phyloP scores from a whole-genome alignment of 1,140 invertebrate species.

The Drosophila arawakana region DNA sequence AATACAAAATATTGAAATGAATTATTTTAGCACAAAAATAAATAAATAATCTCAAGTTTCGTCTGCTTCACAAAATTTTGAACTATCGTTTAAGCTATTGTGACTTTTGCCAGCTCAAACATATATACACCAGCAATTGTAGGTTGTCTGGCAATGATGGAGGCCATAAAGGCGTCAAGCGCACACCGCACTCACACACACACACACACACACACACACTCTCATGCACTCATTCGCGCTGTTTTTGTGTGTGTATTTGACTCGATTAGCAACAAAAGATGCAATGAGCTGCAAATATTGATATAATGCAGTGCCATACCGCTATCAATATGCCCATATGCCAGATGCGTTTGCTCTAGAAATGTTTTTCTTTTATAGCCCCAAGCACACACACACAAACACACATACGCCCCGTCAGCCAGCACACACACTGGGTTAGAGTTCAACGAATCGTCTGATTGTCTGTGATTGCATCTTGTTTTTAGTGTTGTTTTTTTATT shows the following conservation, averaged over 20 bases:
- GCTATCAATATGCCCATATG: conserved; percentile 42
- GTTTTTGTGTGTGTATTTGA: conserved; percentile 6
- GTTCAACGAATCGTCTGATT: conserved; percentile 59
- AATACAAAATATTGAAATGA: too few species aligned
- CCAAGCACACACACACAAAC: conserved; percentile 22
- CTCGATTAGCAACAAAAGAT: conserved; percentile 50
- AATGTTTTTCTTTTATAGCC: conserved; percentile 47
- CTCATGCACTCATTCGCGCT: not conserved
- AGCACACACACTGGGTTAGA: conserved; percentile 52
- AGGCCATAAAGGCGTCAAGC: conserved; percentile 58
- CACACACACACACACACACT: conserved; percentile 2
- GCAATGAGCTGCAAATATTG: conserved; percentile 54
- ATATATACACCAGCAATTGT: conserved; percentile 39
- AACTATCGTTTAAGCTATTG: too few species aligned
- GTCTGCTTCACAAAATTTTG: too few species aligned
- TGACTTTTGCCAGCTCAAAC: too few species aligned
- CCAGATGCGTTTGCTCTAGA: conserved; percentile 24
- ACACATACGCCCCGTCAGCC: conserved; percentile 55
- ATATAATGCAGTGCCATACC: conserved; percentile 33
- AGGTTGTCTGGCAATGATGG: conserved; percentile 59
- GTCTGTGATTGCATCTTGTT: conserved; percentile 23
- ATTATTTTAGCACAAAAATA: too few species aligned
- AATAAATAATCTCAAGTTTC: too few species aligned
- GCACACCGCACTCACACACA: conserved; percentile 18
- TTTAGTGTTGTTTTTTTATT: conserved; percentile 2